Base-by-base conservation (phyloP, 2,113 vertebrate species). In the Phrynosoma platyrhinos region DNA sequence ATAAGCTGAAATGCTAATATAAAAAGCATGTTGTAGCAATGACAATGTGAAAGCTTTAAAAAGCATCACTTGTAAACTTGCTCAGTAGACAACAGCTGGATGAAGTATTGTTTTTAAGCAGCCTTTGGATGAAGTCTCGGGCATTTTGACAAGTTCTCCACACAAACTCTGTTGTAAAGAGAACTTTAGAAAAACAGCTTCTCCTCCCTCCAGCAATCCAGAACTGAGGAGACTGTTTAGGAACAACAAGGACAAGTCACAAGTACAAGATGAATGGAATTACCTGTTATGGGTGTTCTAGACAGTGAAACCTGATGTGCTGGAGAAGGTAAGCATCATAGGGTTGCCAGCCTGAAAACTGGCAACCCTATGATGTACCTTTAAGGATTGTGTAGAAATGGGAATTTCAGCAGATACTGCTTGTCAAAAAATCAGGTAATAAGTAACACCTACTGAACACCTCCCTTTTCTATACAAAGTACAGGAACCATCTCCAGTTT, bases 161-260 rank as follows among this genome's bases (percentile, higher is more conserved):
- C 89, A 89, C 93, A 94, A 95, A 94, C 94, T 92, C 18, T 94
- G 93, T 90, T 94, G 93, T 89, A 92, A 94, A 95, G 95, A 91
- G 88, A 94, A 93, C 77, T 87, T 95, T 30, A 74, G 77, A 79
- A 75, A 92, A 94, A 87, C 79, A 91, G 83, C 36, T 21, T 68
- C 92, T 81, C 58, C 58, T 18, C 58, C 58, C 13, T 76, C 81
- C 91, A 36, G 71, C 92, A 95, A 95, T 86, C 81, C 84, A 82
- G 89, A 10, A 77, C 68, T 88, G 85, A 55, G 42, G 83, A 92
- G 82, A 69, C 88, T 87, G 84, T 87, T 88, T 91, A 32, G 53
- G 83, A 87, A 79, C 84, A 87, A 75, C 1, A 52, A 21, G 83
- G 83, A 85, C 23, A 36, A 84, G 69, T 58, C 80, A 78, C 36